Evolutionary conservation across 2,888 invertebrate genomes (phyloP).

Genomic region (Synergus gifuensis): DNA sequence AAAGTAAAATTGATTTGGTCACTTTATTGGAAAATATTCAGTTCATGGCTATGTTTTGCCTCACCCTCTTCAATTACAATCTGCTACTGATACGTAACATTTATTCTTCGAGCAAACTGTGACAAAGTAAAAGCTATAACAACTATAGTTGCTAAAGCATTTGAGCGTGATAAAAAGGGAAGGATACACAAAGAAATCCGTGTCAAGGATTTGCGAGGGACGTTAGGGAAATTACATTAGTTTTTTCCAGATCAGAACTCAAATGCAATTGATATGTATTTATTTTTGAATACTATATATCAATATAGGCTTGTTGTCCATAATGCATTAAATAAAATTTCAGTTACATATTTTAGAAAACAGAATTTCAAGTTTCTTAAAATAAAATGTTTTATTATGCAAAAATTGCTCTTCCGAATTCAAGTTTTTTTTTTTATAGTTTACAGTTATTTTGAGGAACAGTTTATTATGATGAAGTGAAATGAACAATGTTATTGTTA

Average conservation of each 20-base stretch:
- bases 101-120: slow-evolving; percentile 30
- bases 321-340: not conserved
- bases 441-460: too few species aligned
- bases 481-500: not conserved
- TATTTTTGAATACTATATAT: not conserved
- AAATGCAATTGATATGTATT: not conserved
- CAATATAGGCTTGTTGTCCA: not conserved
- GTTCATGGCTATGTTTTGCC: slow-evolving; percentile 14
- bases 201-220: slow-evolving; percentile 31
- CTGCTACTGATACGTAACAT: slow-evolving; percentile 36
- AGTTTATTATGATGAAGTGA: too few species aligned
- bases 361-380: not conserved
- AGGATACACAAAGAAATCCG: slow-evolving; percentile 27
- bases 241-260: not conserved
- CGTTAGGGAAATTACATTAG: slow-evolving; percentile 25
- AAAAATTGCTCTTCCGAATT: too few species aligned
- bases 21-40: not conserved
- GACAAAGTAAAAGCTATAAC: slow-evolving; percentile 37
- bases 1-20: not conserved
- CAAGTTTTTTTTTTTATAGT: too few species aligned
- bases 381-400: too few species aligned
- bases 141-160: slow-evolving; percentile 18
- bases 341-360: not conserved
- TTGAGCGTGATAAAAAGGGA: slow-evolving; percentile 23
- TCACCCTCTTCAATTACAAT: slow-evolving; percentile 32